Conservation (phyloP, 1,140 invertebrate species). For the Musca vetustissima region DNA sequence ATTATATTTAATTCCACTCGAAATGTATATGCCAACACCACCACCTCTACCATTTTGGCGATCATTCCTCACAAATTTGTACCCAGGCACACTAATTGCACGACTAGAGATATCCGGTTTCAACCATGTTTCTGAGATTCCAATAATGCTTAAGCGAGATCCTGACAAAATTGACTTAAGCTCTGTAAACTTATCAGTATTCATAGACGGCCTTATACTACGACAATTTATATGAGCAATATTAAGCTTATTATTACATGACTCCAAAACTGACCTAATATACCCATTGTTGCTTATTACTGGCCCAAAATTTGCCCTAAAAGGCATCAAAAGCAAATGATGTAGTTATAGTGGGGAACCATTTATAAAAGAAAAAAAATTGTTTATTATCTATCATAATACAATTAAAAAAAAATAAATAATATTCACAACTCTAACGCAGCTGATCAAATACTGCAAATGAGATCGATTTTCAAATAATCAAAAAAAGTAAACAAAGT, state of each 20-base stretch:
- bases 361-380: neutral
- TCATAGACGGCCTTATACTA: neutral
- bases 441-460: neutral
- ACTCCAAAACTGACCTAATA: neutral
- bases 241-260: neutral
- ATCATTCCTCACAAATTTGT: neutral
- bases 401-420: neutral
- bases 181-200: neutral
- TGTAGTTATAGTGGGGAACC: neutral
- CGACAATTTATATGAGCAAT: neutral
- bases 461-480: too few relatives aligned
- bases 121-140: neutral
- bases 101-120: neutral
- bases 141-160: neutral
- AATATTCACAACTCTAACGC: neutral
- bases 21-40: neutral
- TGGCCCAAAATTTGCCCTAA: neutral
- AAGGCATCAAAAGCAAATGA: neutral
- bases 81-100: neutral
- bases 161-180: neutral
- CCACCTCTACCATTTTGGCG: neutral
- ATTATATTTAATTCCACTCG: neutral
- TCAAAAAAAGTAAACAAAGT: neutral
- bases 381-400: too few relatives aligned
- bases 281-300: neutral